Base-by-base conservation (phyloP, 1,140 invertebrate genomes). In the Vanessa tameamea region DNA sequence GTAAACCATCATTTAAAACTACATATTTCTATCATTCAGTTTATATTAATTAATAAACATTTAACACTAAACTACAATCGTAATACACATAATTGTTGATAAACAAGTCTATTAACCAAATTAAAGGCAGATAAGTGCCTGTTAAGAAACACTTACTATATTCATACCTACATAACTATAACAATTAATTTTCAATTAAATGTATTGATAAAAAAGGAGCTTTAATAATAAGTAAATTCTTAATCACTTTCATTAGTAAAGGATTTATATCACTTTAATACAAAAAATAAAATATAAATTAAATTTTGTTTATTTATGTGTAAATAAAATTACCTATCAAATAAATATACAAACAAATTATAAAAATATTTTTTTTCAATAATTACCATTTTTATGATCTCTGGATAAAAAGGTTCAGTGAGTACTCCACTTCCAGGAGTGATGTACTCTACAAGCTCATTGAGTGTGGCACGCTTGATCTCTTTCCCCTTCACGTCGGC, bases 401-500 rank as follows among this genome's bases (percentile, higher is more conserved):
- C 98, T 79, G 98, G 98, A 93, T 99, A 99, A 75, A 99, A 97
- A 75, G 97, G 95, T 92, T 99, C 99, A 82, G 98, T 99, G 81
- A 99, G 96, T 69, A 99, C 98, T 75, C 98, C 98, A 86, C 98
- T 95, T 72, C 98, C 98, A 80, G 96, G 95, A 81, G 98, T 98
- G 86, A 99, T 98, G 94, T 99, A 99, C 90, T 99, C 99, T 77
- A 99, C 98, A 92, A 99, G 95, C 94, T 99, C 99, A 94, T 99
- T 99, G 72, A 99, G 95, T 78, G 98, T 97, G 81, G 96, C 96
- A 86, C 99, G 95, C 94, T 99, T 99, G 78, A 99, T 98, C 94
- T 99, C 99, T 93, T 99, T 99, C 84, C 97, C 98, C 94, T 99
- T 99, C 79, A 99, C 94, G 93, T 99, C 98, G 88, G 97, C 97